phyloP scores from a whole-genome alignment of 2,888 invertebrate species.

The Pristionchus arcanus region DNA sequence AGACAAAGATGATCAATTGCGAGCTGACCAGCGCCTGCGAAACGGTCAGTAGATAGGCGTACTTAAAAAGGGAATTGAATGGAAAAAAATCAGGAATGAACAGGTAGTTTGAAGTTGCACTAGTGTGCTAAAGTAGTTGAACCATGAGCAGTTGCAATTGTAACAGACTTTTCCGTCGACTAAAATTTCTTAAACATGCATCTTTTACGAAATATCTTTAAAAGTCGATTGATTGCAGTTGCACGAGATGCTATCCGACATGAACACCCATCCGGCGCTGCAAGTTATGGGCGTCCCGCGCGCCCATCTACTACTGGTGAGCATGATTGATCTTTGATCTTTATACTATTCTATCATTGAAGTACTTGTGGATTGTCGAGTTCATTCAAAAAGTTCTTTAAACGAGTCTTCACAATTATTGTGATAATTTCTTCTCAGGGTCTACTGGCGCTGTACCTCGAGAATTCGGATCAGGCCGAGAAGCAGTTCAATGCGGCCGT shows the following conservation, averaged over 20 bases:
- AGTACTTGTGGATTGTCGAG: not conserved
- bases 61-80: not conserved
- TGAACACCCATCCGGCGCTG: conserved; percentile 6
- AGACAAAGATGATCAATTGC: conserved; percentile 44
- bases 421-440: conserved; percentile 6
- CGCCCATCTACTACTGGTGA: conserved; percentile 35
- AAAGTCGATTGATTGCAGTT: not conserved
- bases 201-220: too few species aligned
- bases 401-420: too few species aligned
- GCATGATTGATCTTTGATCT: not conserved
- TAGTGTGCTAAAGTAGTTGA: too few species aligned
- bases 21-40: not conserved
- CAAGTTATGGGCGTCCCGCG: conserved; percentile 30
- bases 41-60: not conserved
- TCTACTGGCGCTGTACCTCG: conserved; percentile 36
- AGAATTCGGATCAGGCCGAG: conserved; percentile 28
- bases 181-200: too few species aligned
- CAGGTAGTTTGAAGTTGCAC: too few species aligned
- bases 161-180: too few species aligned
- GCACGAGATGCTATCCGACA: conserved; percentile 30
- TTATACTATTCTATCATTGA: not conserved
- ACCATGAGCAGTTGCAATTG: too few species aligned
- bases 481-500: conserved; percentile 45
- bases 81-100: too few species aligned
- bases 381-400: too few species aligned